These are phyloP conservation scores for Gila robusta DNA, from an alignment of 2,797 vertebrate species.

Conservation along the genomic window DNA sequence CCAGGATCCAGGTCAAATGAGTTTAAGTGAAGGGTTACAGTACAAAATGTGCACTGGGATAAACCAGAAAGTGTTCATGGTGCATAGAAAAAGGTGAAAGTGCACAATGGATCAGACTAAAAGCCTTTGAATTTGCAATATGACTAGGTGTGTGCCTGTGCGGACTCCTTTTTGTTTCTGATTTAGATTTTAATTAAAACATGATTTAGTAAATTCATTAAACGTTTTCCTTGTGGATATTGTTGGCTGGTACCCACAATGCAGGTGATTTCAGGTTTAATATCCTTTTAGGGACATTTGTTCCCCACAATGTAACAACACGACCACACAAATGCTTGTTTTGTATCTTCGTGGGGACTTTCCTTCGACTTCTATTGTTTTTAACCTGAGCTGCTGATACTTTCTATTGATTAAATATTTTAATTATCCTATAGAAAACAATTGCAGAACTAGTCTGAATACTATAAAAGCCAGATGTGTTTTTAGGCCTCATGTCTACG, in stretches of 20 bases:
- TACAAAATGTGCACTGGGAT: not conserved
- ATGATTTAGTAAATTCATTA: constrained; percentile 20
- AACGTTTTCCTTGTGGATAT: not conserved
- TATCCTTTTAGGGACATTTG: constrained; percentile 9
- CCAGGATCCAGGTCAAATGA: not conserved
- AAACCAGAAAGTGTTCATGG: not conserved
- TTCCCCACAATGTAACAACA: not conserved
- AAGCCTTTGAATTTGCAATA: not conserved
- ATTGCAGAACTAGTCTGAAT: too few relatives aligned
- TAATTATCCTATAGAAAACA: too few relatives aligned
- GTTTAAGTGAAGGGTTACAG: not conserved
- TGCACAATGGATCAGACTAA: not conserved
- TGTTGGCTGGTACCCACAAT: not conserved
- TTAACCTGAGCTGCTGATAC: not conserved
- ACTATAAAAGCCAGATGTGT: too few relatives aligned
- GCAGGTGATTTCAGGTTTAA: constrained; percentile 19
- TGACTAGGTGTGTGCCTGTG: not conserved
- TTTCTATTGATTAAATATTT: not conserved
- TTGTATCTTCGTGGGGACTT: not conserved
- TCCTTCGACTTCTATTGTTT: not conserved
- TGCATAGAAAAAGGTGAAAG: not conserved
- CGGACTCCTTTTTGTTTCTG: not conserved
- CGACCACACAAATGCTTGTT: not conserved
- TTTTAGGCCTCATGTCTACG: too few relatives aligned
- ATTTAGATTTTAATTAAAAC: constrained; percentile 18